These are phyloP conservation scores for Podilymbus podiceps DNA, from an alignment of 2,113 vertebrate species.

Conservation along the genomic window DNA sequence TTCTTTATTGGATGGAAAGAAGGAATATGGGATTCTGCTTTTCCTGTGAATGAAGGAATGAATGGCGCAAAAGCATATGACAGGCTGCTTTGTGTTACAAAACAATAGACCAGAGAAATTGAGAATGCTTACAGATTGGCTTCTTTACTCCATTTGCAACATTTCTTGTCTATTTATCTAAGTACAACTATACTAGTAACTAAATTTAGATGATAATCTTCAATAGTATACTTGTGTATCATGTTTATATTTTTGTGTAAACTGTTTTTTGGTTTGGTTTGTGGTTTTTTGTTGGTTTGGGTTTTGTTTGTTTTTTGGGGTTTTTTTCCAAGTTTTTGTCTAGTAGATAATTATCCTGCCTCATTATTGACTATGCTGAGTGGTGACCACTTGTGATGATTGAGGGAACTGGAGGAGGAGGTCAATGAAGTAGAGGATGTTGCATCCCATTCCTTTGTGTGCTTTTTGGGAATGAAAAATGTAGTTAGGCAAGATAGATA, in stretches of 20 bases:
- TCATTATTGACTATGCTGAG: background rate
- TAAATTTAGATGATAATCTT: background rate
- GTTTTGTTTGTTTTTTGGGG: too few relatives aligned
- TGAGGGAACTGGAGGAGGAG: background rate
- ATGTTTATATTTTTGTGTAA: background rate
- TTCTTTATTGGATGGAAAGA: slow-evolving; percentile 28
- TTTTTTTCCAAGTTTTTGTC: background rate
- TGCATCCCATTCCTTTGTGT: background rate
- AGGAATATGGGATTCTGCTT: slow-evolving; percentile 17
- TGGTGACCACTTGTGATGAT: background rate
- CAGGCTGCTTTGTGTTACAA: background rate
- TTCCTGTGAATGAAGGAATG: slow-evolving; percentile 12
- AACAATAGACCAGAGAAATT: slow-evolving; percentile 32
- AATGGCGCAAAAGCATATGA: background rate
- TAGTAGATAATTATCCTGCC: background rate
- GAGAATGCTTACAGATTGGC: background rate
- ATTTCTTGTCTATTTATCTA: background rate
- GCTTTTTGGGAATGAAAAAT: background rate
- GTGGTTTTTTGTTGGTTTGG: background rate
- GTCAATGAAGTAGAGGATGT: background rate
- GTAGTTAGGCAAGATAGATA: background rate
- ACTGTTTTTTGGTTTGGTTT: background rate
- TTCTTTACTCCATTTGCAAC: background rate
- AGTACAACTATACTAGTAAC: background rate
- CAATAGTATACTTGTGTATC: background rate